Conservation (phyloP, 2,113 vertebrate genomes). For the Petaurus breviceps region DNA sequence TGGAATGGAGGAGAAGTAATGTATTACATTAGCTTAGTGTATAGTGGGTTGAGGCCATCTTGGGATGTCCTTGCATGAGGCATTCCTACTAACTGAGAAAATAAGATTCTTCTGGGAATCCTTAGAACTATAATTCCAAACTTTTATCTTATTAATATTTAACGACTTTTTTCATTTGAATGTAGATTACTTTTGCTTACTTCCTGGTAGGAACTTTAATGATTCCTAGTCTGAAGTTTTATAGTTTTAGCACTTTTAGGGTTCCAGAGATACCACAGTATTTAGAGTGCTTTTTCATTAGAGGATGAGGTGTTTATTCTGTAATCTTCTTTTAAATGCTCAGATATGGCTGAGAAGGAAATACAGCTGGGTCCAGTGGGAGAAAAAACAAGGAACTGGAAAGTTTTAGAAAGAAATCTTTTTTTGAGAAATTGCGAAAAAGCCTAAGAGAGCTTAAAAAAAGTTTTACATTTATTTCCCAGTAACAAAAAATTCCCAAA, state of each 20-base stretch:
- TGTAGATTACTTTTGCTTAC: constrained; percentile 31
- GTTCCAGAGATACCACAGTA: constrained; percentile 30
- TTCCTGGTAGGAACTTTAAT: constrained; percentile 30
- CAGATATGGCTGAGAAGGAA: constrained; percentile 11
- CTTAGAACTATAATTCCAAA: constrained; percentile 22
- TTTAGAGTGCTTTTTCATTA: constrained; percentile 54
- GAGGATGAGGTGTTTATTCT: not conserved
- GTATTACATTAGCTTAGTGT: constrained; percentile 2
- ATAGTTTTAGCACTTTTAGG: constrained; percentile 48
- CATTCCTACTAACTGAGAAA: constrained; percentile 25
- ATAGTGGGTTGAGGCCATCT: constrained; percentile 1
- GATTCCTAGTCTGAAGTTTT: constrained; percentile 44
- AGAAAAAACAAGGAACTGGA: constrained; percentile 6
- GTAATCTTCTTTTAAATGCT: constrained; percentile 43
- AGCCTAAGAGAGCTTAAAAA: not conserved
- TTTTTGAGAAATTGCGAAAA: not conserved
- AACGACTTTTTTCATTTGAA: constrained; percentile 28
- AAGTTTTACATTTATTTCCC: not conserved
- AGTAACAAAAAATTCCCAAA: not conserved
- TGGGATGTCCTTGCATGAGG: constrained; percentile 19
- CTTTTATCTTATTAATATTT: constrained; percentile 47
- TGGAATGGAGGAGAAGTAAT: constrained; percentile 6
- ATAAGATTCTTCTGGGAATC: constrained; percentile 1
- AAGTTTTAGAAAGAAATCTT: constrained; percentile 16
- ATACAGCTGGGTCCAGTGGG: not conserved